Evolutionary conservation across 2,797 vertebrate genomes (phyloP).

Genomic region (Centropyge bicolor): DNA sequence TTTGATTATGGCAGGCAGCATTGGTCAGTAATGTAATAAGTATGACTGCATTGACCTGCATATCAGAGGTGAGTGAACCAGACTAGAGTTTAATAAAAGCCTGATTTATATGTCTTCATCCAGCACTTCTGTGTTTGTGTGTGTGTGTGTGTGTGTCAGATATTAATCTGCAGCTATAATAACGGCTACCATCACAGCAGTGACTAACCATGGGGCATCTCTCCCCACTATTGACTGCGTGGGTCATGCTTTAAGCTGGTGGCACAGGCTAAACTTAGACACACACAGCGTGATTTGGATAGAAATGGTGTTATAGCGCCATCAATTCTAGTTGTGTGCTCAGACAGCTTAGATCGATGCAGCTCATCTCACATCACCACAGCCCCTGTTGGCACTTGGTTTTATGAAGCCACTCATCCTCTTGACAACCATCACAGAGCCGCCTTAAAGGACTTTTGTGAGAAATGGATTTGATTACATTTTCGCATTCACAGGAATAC

Average conservation of each 20-base stretch:
- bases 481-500: conserved; percentile 35
- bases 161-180: conserved; percentile 56
- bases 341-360: conserved; percentile 74
- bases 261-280: conserved; percentile 70
- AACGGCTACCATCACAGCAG: conserved; percentile 61
- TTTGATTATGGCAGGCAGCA: background rate
- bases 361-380: conserved; percentile 71
- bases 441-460: conserved; percentile 60
- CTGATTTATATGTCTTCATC: conserved; percentile 16
- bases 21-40: conserved; percentile 14
- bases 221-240: conserved; percentile 58
- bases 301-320: conserved; percentile 48
- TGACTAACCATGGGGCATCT: conserved; percentile 52
- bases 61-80: conserved; percentile 5
- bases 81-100: conserved; percentile 29
- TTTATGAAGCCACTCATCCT: conserved; percentile 82
- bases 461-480: conserved; percentile 68
- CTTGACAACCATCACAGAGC: conserved; percentile 69
- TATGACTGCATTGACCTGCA: conserved; percentile 13
- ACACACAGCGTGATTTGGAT: conserved; percentile 57
- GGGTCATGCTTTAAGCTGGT: conserved; percentile 64
- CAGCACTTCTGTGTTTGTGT: conserved; percentile 3
- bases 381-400: conserved; percentile 69
- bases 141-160: conserved; percentile 14
- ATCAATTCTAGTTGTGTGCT: conserved; percentile 69